A percentile compares a stretch with the other conserved stretches of the same genome.
Conservation (phyloP, 2,113 vertebrate genomes). For the Nesoenas mayeri region DNA sequence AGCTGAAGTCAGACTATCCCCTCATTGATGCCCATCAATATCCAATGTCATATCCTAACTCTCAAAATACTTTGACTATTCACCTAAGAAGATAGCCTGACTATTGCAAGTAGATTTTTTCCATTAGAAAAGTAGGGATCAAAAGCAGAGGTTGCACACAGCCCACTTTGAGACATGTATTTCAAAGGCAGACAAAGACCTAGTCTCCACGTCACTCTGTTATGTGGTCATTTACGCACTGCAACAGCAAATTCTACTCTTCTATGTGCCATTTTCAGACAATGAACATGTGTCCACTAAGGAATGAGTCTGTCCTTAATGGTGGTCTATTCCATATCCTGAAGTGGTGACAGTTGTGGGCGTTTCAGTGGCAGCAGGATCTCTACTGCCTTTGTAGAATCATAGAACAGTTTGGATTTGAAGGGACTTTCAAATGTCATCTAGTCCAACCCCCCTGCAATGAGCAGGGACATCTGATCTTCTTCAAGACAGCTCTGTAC, state of each 20-base stretch:
- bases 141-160: neutral
- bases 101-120: neutral
- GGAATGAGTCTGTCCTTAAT: neutral
- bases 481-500: neutral
- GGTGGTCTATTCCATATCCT: neutral
- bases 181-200: neutral
- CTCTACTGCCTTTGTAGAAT: neutral
- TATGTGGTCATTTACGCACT: neutral
- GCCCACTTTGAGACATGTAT: neutral
- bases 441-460: too few species aligned
- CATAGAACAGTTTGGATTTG: too few species aligned
- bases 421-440: too few species aligned
- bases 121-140: rapidly evolving
- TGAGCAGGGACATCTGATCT: neutral
- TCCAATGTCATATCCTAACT: neutral
- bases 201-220: neutral
- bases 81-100: neutral
- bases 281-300: neutral
- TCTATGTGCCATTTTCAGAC: neutral
- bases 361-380: neutral
- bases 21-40: neutral
- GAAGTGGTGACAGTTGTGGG: neutral
- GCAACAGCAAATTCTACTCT: neutral
- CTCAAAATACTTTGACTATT: neutral
- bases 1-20: neutral